Evolutionary conservation across 2,113 vertebrate species (phyloP).

Genomic region (Petrocephalus microphthalmus): DNA sequence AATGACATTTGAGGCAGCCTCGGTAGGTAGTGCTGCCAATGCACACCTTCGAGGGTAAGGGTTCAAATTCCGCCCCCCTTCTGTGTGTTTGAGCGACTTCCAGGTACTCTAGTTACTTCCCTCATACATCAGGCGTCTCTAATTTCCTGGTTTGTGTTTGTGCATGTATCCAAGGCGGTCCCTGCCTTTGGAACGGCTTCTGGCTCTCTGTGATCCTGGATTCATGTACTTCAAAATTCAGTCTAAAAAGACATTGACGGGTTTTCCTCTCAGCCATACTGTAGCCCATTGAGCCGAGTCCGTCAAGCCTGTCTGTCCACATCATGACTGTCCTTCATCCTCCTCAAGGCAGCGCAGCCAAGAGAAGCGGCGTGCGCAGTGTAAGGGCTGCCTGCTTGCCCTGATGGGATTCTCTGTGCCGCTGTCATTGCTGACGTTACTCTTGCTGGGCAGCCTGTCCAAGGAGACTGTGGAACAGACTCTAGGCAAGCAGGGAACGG

Average conservation of each 20-base stretch:
- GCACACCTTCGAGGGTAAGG: neutral
- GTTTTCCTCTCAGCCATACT: neutral
- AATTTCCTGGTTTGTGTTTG: neutral
- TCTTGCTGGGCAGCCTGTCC: conserved; percentile 58
- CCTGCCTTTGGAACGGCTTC: neutral
- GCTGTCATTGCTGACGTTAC: conserved; percentile 51
- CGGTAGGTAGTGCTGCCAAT: neutral
- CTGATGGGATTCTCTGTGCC: conserved; percentile 62
- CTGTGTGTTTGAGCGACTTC: neutral
- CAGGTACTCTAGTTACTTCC: neutral
- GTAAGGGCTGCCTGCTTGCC: conserved; percentile 61
- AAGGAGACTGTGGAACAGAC: conserved; percentile 48
- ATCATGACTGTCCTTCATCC: neutral
- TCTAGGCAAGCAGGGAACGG: conserved; percentile 51
- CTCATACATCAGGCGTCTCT: neutral
- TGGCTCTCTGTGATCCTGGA: neutral
- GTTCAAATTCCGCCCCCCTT: neutral
- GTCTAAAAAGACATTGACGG: neutral
- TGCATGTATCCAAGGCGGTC: neutral
- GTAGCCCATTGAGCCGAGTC: neutral
- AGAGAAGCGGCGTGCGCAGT: conserved; percentile 56
- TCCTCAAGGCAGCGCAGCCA: conserved; percentile 48
- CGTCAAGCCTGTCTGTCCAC: too few species aligned
- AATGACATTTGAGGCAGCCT: neutral
- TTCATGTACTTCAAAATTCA: neutral